phyloP scores from a whole-genome alignment of 1,140 invertebrate species.

The Bactericera cockerelli region DNA sequence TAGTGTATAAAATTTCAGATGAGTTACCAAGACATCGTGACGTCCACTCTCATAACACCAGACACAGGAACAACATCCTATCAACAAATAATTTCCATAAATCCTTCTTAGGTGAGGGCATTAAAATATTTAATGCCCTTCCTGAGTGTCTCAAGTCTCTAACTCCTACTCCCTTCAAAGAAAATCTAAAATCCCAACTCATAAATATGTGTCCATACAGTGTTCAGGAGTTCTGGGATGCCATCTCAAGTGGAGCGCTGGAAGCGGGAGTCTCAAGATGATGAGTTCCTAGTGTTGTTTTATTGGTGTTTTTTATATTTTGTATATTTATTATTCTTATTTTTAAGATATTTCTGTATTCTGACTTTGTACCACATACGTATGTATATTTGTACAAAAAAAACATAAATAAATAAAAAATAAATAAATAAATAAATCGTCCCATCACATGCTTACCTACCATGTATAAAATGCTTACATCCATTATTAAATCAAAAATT shows the following conservation, averaged over 20 bases:
- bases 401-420: too few relatives aligned
- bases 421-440: too few relatives aligned
- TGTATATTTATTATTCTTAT: too few relatives aligned
- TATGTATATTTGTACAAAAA: too few relatives aligned
- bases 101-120: neutral
- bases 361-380: too few relatives aligned
- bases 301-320: too few relatives aligned
- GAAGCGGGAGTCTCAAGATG: too few relatives aligned
- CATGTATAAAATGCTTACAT: too few relatives aligned
- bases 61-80: neutral
- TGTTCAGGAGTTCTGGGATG: neutral
- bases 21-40: neutral
- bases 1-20: neutral
- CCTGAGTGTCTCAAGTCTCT: neutral
- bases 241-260: too few relatives aligned
- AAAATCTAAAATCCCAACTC: neutral
- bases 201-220: neutral
- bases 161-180: neutral
- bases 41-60: neutral
- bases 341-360: too few relatives aligned
- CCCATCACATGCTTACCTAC: slow-evolving; percentile 22
- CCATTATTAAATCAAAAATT: slow-evolving; percentile 16
- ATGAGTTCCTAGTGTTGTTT: too few relatives aligned
- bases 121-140: neutral
- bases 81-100: neutral